phyloP scores from a whole-genome alignment of 2,113 vertebrate species.

The Archilochus colubris region DNA sequence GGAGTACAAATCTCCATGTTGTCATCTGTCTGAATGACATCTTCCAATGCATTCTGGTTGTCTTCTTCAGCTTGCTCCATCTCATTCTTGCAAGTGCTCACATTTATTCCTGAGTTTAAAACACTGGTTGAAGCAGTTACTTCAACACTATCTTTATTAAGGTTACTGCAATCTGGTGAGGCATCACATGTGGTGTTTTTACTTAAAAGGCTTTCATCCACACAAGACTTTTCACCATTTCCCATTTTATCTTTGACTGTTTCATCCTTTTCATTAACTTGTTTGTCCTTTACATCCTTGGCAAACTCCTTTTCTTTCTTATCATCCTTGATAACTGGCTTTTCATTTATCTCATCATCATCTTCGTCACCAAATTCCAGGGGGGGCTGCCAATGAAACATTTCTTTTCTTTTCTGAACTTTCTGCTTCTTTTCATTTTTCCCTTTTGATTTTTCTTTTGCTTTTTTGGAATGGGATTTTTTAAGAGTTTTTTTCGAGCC shows the following conservation, averaged over 20 bases:
- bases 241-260: background rate
- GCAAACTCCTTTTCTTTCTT: constrained; percentile 52
- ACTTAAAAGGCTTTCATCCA: background rate
- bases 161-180: constrained; percentile 8
- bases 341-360: constrained; percentile 74
- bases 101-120: constrained; percentile 54
- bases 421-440: constrained; percentile 89
- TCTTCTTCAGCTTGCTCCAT: constrained; percentile 49
- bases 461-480: constrained; percentile 77
- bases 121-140: background rate
- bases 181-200: background rate
- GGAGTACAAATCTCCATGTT: constrained; percentile 91
- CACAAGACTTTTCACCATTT: background rate
- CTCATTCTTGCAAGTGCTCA: constrained; percentile 15
- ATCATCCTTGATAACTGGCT: constrained; percentile 35
- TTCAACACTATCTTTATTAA: constrained; percentile 26
- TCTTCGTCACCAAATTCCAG: constrained; percentile 96
- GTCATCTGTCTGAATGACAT: constrained; percentile 79
- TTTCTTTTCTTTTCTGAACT: constrained; percentile 87
- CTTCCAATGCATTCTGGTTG: constrained; percentile 40
- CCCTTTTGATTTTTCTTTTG: constrained; percentile 81
- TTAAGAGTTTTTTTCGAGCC: constrained; percentile 76
- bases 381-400: constrained; percentile 95
- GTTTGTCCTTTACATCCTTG: constrained; percentile 37
- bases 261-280: constrained; percentile 44